Base-by-base conservation (phyloP, 2,888 invertebrate species). In the Ectemnius lituratus region DNA sequence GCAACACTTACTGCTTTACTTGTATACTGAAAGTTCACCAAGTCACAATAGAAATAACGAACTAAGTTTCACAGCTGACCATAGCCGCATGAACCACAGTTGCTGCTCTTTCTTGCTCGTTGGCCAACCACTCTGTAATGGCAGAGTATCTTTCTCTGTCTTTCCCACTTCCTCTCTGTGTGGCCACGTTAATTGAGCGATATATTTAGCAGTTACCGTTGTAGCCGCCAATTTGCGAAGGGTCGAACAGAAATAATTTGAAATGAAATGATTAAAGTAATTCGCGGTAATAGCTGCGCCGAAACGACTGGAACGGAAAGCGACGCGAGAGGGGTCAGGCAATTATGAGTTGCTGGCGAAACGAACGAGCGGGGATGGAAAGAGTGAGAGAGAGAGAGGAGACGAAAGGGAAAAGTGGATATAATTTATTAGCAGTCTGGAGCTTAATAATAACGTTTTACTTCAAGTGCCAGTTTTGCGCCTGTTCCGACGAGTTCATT, bases 211-310 rank as follows among this genome's bases (percentile, higher is more conserved):
- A 13, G 52, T 52, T 52, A 52, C 52, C 52, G 52, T 14, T 14
- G 78, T 69, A 79, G 78, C 71, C 67, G 61, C 70, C 52, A 52
- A 52, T 52, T 52, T 52, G 16, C 52, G n/a, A 52, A 14, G 52
- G 52, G 52, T 16, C 52, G 52, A 52, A 52, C 52, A 37, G 37
- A 37, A 37, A 37, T 37, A 37, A 37, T 37, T 37, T 52, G n/a
- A 4, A 52, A 52, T 52, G 16, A 52, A 52, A 52, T 52, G n/a
- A 52, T 52, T 52, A 52, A 52, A 52, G 16, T 16, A 52, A 52
- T 52, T 52, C 14, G 52, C 52, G 52, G n/a, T 52, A 52, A 52
- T 52, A 52, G 52, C n/a, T 4, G 52, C 14, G 16, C n/a, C 16
- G 52, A 52, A 52, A 16, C 13, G 52, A 16, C 52, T 16, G 52